Conservation (phyloP, 2,113 vertebrate species). For the Thamnaconus septentrionalis region DNA sequence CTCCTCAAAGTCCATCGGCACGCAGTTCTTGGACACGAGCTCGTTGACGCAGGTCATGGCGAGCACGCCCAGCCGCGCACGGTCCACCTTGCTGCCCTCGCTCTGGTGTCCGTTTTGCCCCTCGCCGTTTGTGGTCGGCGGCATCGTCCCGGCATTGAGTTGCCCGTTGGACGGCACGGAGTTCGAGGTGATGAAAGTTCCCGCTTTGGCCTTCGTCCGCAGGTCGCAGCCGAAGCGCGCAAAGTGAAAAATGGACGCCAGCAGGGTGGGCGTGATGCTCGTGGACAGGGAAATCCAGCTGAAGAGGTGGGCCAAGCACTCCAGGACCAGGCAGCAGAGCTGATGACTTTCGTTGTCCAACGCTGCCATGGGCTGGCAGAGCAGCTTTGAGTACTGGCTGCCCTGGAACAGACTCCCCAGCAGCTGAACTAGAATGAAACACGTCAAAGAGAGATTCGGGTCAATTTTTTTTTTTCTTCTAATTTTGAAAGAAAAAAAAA, state of each 20-base stretch:
- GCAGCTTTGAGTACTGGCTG: constrained; percentile 85
- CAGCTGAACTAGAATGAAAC: constrained; percentile 61
- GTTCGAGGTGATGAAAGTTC: constrained; percentile 61
- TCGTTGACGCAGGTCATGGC: constrained; percentile 99
- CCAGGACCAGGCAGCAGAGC: constrained; percentile 90
- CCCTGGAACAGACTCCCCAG: constrained; percentile 89
- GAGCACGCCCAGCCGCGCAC: constrained; percentile 87
- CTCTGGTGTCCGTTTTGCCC: constrained; percentile 52
- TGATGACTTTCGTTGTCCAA: constrained; percentile 92
- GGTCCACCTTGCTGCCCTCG: constrained; percentile 74
- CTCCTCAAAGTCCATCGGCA: constrained; percentile 97
- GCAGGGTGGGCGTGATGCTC: constrained; percentile 94
- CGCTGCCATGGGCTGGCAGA: constrained; percentile 89
- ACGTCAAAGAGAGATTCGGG: not conserved
- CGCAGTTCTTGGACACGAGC: constrained; percentile 99
- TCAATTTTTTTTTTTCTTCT: too few relatives aligned
- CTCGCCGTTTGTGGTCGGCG: constrained; percentile 81
- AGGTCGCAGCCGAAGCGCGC: constrained; percentile 95
- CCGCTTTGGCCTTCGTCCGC: constrained; percentile 77
- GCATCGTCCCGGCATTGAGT: constrained; percentile 46
- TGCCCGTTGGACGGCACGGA: constrained; percentile 73
- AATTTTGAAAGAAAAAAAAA: too few relatives aligned
- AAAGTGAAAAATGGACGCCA: constrained; percentile 97
- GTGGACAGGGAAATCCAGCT: constrained; percentile 98
- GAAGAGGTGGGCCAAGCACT: constrained; percentile 97